Percentiles rank a stretch among this genome's conserved stretches.
These are phyloP conservation scores for Xestoiulus laeticollis DNA, from an alignment of 2,888 invertebrate species.

Conservation along the genomic window DNA sequence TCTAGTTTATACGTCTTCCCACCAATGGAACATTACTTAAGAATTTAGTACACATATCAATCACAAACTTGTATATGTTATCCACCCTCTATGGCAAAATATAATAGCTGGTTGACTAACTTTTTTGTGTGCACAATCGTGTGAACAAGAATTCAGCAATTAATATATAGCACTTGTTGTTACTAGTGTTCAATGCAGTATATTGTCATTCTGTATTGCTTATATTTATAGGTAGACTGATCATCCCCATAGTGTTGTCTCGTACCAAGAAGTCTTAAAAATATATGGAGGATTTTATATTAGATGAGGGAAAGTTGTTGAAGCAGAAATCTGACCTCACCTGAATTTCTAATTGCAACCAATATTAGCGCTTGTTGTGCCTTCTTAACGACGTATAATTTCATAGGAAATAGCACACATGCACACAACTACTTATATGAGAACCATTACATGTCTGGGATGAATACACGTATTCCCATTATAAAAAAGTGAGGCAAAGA, in stretches of 20 bases:
- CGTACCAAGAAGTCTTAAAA: background rate
- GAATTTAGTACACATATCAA: background rate
- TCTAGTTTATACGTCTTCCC: background rate
- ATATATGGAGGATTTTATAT: background rate
- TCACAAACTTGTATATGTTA: background rate
- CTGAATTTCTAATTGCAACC: background rate
- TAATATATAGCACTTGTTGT: too few relatives aligned
- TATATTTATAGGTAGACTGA: too few relatives aligned
- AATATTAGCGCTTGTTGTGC: background rate
- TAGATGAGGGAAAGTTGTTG: background rate
- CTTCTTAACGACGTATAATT: background rate
- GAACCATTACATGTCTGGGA: background rate
- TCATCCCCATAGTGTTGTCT: background rate
- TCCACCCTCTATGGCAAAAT: background rate
- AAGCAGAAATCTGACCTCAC: background rate
- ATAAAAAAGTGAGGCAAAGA: background rate
- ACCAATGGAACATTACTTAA: background rate
- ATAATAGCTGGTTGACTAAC: background rate
- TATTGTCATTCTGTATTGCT: too few relatives aligned
- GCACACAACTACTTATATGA: background rate
- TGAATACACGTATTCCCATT: background rate
- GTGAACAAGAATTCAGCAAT: background rate
- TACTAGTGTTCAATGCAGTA: too few relatives aligned
- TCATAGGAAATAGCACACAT: background rate
- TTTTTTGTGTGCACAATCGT: background rate